Conservation (phyloP, 2,797 vertebrate genomes). For the Anguilla marmorata region DNA sequence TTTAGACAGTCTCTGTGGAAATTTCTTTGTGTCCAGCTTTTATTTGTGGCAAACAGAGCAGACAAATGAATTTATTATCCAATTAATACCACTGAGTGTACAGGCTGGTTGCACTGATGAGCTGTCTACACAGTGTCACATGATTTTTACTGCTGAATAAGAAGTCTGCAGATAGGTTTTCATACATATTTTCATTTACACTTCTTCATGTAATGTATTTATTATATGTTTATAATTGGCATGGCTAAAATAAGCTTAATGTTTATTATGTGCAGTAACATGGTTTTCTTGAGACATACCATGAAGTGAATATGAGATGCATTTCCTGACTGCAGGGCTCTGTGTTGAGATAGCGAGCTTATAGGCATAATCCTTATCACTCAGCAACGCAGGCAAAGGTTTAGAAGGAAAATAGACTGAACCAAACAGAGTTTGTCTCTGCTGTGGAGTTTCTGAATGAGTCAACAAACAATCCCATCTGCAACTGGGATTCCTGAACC, state of each 20-base stretch:
- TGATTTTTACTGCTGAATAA: not conserved
- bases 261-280: not conserved
- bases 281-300: not conserved
- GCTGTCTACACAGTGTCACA: not conserved
- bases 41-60: not conserved
- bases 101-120: not conserved
- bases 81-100: not conserved
- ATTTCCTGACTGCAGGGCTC: not conserved
- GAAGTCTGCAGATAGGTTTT: not conserved
- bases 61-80: not conserved
- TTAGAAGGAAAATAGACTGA: conserved; percentile 54
- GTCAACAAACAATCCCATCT: conserved; percentile 46
- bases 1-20: not conserved
- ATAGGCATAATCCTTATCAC: not conserved
- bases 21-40: not conserved
- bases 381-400: conserved; percentile 51
- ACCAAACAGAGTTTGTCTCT: conserved; percentile 50
- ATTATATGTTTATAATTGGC: not conserved
- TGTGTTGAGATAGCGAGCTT: conserved; percentile 4
- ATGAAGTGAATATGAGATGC: not conserved
- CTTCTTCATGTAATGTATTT: not conserved
- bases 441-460: conserved; percentile 39
- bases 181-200: not conserved
- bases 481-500: conserved; percentile 42
- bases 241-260: not conserved